Conservation (phyloP, 2,113 vertebrate species). For the Potamarius usumacintae region DNA sequence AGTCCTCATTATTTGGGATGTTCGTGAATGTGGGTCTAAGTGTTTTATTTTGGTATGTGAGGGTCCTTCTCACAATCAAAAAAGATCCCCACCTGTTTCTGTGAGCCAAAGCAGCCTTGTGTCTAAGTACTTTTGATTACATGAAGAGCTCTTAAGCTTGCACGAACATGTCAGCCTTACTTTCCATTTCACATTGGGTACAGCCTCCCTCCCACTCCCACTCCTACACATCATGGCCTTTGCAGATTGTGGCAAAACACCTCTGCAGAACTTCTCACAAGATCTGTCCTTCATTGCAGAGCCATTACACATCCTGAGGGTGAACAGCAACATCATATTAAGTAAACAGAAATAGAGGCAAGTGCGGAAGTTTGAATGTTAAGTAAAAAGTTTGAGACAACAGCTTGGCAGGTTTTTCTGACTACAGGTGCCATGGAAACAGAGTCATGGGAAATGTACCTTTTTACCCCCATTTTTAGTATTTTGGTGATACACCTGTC, state of each 20-base stretch:
- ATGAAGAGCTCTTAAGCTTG: conserved; percentile 29
- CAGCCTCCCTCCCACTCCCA: not conserved
- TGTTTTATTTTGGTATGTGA: conserved; percentile 25
- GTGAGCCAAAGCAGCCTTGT: not conserved
- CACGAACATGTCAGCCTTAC: conserved; percentile 10
- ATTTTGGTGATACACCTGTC: not conserved
- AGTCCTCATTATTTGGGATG: not conserved
- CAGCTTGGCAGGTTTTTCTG: conserved; percentile 25
- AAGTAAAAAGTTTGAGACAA: conserved; percentile 7
- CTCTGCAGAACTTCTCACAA: not conserved
- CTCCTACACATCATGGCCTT: conserved; percentile 12
- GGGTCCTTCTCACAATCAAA: not conserved
- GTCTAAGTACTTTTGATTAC: conserved; percentile 32
- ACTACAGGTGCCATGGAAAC: conserved; percentile 48
- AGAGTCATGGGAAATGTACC: not conserved
- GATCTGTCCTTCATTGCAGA: not conserved
- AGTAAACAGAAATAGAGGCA: conserved; percentile 14
- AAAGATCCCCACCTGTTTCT: not conserved
- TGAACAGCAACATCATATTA: not conserved
- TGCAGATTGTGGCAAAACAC: conserved; percentile 13
- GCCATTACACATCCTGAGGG: conserved; percentile 4
- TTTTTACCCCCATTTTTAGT: not conserved
- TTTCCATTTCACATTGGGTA: not conserved
- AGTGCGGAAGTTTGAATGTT: conserved; percentile 3
- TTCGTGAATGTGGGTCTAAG: not conserved